Conservation (phyloP, 2,888 invertebrate genomes). For the Formica aserva region DNA sequence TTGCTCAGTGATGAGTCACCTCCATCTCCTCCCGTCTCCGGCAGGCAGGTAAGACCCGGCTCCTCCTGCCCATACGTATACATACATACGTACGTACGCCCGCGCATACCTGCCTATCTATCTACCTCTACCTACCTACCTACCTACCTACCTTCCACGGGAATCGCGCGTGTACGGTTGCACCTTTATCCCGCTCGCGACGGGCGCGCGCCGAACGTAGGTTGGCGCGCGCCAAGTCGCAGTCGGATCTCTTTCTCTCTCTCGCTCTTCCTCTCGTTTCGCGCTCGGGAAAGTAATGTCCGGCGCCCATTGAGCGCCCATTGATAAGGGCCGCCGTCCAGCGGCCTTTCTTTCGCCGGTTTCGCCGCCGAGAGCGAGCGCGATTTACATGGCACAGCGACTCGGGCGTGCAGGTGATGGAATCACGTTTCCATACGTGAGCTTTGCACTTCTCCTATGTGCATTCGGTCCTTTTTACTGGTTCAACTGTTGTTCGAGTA, state of each 20-base stretch:
- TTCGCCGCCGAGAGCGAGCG: constrained; percentile 12
- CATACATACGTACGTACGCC: constrained; percentile 51
- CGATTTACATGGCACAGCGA: constrained; percentile 43
- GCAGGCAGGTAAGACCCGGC: constrained; percentile 50
- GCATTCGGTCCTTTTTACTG: neutral
- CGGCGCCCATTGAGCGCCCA: constrained; percentile 77
- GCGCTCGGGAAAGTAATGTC: constrained; percentile 75
- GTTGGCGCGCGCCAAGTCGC: constrained; percentile 61
- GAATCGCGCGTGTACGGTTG: constrained; percentile 58
- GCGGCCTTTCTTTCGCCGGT: constrained; percentile 69
- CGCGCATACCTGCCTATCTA: constrained; percentile 52
- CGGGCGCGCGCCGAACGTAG: constrained; percentile 65
- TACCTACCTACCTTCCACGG: constrained; percentile 24
- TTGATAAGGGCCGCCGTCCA: constrained; percentile 67
- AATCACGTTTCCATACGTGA: constrained; percentile 39
- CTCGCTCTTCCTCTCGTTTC: constrained; percentile 22
- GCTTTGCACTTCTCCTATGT: neutral
- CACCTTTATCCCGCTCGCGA: constrained; percentile 60
- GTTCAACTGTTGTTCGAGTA: neutral
- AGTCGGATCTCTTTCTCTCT: constrained; percentile 28
- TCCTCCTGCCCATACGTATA: constrained; percentile 13
- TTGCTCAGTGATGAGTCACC: constrained; percentile 69
- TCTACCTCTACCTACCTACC: constrained; percentile 8
- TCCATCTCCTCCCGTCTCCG: constrained; percentile 40
- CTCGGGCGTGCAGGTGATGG: constrained; percentile 40